These are phyloP conservation scores for Leptodactylus fuscus DNA, from an alignment of 2,113 vertebrate genomes.

Conservation along the genomic window DNA sequence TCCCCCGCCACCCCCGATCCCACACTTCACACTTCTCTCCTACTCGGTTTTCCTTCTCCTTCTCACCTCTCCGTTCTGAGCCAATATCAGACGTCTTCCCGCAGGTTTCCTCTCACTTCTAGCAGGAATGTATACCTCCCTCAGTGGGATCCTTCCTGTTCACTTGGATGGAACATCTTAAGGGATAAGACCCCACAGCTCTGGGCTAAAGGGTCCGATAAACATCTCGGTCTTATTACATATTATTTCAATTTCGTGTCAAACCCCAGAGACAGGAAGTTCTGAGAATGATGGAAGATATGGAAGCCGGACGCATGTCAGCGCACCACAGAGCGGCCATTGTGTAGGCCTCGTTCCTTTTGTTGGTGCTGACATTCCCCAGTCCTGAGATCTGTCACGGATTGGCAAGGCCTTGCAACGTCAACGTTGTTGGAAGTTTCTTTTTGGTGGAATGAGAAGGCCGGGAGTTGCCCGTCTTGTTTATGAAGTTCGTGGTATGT, in stretches of 20 bases:
- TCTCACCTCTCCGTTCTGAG: background rate
- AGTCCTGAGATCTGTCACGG: slow-evolving; percentile 45
- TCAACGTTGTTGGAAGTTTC: background rate
- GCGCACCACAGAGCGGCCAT: slow-evolving; percentile 49
- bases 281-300: slow-evolving; percentile 55
- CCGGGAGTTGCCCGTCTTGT: background rate
- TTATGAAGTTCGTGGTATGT: background rate
- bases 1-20: background rate
- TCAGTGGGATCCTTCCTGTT: slow-evolving; percentile 33
- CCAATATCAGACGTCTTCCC: background rate
- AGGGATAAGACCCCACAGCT: slow-evolving; percentile 52
- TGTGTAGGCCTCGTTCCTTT: slow-evolving; percentile 42
- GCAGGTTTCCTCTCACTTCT: background rate
- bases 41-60: background rate
- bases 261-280: slow-evolving; percentile 47
- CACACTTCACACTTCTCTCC: background rate
- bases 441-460: background rate
- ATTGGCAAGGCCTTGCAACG: slow-evolving; percentile 28
- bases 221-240: slow-evolving; percentile 54
- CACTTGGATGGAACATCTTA: slow-evolving; percentile 32
- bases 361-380: slow-evolving; percentile 46
- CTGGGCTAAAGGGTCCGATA: slow-evolving; percentile 38
- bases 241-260: slow-evolving; percentile 51
- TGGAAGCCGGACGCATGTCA: slow-evolving; percentile 52
- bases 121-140: slow-evolving; percentile 15